These are phyloP conservation scores for Dinomys branickii DNA, from an alignment of 2,113 vertebrate species.

Conservation along the genomic window DNA sequence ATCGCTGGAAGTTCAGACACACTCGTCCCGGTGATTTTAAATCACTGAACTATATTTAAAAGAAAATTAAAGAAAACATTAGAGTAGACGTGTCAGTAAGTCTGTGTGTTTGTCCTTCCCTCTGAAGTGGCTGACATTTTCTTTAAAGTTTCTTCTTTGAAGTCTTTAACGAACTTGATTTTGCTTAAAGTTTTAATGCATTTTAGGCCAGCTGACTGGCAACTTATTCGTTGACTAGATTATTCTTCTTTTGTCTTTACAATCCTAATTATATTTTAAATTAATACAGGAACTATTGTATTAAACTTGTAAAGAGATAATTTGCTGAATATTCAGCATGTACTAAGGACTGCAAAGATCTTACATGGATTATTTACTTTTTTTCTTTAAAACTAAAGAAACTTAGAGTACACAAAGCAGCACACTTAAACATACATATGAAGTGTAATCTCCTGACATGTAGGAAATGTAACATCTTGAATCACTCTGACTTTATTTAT, in stretches of 20 bases:
- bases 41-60: slow-evolving; percentile 66
- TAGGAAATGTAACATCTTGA: neutral
- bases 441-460: neutral
- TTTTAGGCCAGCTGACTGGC: neutral
- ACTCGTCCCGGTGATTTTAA: slow-evolving; percentile 73
- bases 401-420: neutral
- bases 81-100: slow-evolving; percentile 60
- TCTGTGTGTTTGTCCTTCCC: slow-evolving; percentile 4
- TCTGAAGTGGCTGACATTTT: slow-evolving; percentile 57
- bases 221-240: neutral
- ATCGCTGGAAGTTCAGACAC: slow-evolving; percentile 72
- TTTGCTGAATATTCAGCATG: neutral
- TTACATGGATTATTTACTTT: neutral
- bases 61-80: slow-evolving; percentile 80
- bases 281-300: neutral
- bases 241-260: neutral
- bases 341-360: neutral
- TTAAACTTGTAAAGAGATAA: neutral
- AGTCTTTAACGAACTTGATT: neutral
- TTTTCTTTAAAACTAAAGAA: neutral
- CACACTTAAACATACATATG: neutral
- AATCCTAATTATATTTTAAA: neutral
- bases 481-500: neutral
- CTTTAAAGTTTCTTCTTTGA: neutral
- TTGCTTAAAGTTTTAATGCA: neutral